Evolutionary conservation across 2,888 invertebrate species (phyloP).

Genomic region (Dysmachus trigonus): DNA sequence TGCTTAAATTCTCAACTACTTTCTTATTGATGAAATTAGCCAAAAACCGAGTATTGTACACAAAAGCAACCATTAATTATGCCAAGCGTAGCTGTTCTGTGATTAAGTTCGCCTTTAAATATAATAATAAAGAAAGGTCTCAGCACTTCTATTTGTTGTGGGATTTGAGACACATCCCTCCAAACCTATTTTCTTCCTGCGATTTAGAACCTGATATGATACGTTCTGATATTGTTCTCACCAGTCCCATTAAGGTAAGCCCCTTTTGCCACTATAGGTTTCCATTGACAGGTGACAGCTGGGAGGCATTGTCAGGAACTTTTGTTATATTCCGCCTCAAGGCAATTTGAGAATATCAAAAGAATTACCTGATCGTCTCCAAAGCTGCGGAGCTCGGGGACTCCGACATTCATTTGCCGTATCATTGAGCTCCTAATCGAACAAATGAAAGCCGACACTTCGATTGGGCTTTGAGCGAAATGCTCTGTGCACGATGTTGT

Average conservation of each 20-base stretch:
- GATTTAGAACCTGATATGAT: not conserved
- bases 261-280: slow-evolving; percentile 61
- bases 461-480: slow-evolving; percentile 61
- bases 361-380: slow-evolving; percentile 75
- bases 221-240: slow-evolving; percentile 79
- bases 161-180: not conserved
- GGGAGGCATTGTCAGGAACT: not conserved
- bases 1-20: too few relatives aligned
- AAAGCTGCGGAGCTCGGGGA: slow-evolving; percentile 76
- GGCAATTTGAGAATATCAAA: slow-evolving; percentile 21
- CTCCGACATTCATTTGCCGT: slow-evolving; percentile 82
- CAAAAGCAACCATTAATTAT: not conserved
- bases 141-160: not conserved
- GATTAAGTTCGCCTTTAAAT: not conserved
- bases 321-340: slow-evolving; percentile 1
- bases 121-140: not conserved
- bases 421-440: slow-evolving; percentile 85
- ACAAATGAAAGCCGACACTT: slow-evolving; percentile 79
- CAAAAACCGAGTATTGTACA: not conserved
- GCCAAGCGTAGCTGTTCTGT: not conserved
- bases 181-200: not conserved
- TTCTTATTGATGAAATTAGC: too few relatives aligned
- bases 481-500: not conserved
- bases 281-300: not conserved
- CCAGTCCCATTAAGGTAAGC: slow-evolving; percentile 73